These are phyloP conservation scores for Teinopalpus imperialis DNA, from an alignment of 2,888 invertebrate species.

Conservation along the genomic window DNA sequence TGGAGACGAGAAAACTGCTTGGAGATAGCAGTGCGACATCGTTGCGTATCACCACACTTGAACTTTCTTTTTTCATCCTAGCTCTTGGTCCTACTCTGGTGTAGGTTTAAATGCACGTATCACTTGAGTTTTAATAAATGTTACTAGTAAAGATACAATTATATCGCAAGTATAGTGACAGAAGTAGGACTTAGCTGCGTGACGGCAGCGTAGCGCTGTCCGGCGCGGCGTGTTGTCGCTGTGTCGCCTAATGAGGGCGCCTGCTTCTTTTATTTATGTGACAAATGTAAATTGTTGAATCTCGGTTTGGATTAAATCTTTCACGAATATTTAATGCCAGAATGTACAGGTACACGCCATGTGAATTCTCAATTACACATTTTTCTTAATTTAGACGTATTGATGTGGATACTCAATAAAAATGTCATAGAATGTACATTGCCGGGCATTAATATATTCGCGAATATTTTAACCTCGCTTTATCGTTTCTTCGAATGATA, in stretches of 20 bases:
- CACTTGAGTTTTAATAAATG: no score
- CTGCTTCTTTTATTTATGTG: slow-evolving; percentile 75
- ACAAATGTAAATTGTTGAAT: slow-evolving; percentile 69
- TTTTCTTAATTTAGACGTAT: slow-evolving; percentile 50
- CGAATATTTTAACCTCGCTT: slow-evolving; percentile 30
- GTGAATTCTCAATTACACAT: slow-evolving; percentile 59
- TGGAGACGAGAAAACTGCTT: no score
- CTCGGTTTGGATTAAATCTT: slow-evolving; percentile 50
- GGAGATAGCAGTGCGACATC: slow-evolving; percentile 29
- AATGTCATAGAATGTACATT: slow-evolving; percentile 47
- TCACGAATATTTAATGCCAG: slow-evolving; percentile 64
- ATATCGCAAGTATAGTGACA: not conserved
- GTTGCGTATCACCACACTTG: no score
- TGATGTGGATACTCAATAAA: slow-evolving; percentile 45
- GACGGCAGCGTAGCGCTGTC: slow-evolving; percentile 45
- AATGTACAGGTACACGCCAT: slow-evolving; percentile 46
- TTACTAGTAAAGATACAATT: no score
- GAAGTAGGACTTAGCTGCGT: slow-evolving; percentile 32
- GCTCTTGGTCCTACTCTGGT: no score
- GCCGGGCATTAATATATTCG: slow-evolving; percentile 35
- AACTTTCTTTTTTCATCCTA: no score
- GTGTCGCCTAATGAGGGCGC: slow-evolving; percentile 67
- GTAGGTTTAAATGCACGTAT: no score
- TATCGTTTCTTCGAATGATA: not conserved
- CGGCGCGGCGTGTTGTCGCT: slow-evolving; percentile 36